Evolutionary conservation across 2,888 invertebrate genomes (phyloP).

Genomic region (Vanessa cardui): DNA sequence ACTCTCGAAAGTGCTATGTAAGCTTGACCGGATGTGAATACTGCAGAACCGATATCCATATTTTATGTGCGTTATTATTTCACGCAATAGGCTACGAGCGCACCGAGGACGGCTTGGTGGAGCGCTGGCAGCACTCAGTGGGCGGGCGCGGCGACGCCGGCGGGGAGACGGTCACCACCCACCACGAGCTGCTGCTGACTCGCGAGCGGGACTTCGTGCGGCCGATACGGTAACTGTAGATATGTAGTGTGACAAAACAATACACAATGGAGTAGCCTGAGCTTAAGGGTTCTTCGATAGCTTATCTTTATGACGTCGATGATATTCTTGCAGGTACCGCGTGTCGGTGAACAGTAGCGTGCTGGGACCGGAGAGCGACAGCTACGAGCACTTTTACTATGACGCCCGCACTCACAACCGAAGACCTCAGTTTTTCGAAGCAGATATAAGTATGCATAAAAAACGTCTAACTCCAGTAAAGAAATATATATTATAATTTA

Average conservation of each 20-base stretch:
- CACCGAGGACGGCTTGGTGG: neutral
- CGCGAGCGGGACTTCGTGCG: neutral
- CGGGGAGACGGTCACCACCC: neutral
- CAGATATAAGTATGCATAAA: neutral
- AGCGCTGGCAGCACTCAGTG: slow-evolving; percentile 7
- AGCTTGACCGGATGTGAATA: too few species aligned
- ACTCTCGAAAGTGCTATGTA: too few species aligned
- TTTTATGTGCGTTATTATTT: too few species aligned
- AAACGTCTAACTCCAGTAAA: too few species aligned
- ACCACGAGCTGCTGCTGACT: slow-evolving; percentile 2
- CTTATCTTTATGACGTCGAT: too few species aligned
- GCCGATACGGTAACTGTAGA: neutral
- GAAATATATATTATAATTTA: too few species aligned
- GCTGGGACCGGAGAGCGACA: slow-evolving; percentile 4
- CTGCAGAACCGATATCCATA: too few species aligned
- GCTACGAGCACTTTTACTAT: slow-evolving; percentile 5
- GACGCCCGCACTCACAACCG: neutral
- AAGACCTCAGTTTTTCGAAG: slow-evolving; percentile 8
- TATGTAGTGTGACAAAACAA: too few species aligned
- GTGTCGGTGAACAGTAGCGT: slow-evolving; percentile 6
- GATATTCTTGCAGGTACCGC: neutral
- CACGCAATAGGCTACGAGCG: slow-evolving; percentile 1
- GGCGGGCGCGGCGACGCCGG: neutral
- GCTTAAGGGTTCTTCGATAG: too few species aligned
- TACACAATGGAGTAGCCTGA: too few species aligned